A percentile compares a stretch with the other conserved stretches of the same genome.
These are phyloP conservation scores for Odontamblyopus lacepedii DNA, from an alignment of 2,797 vertebrate genomes.

Conservation along the genomic window DNA sequence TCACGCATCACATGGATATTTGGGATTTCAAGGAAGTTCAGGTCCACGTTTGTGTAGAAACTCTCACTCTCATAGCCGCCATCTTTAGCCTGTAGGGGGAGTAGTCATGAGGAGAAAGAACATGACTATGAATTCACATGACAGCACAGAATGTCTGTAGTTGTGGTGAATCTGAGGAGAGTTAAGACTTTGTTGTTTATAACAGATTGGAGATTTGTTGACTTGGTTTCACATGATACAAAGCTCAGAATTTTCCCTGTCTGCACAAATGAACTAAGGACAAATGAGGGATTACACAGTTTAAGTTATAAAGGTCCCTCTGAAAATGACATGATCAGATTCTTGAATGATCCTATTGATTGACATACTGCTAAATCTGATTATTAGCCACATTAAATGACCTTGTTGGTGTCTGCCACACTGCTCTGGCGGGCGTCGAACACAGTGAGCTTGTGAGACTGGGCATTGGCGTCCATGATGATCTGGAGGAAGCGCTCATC, in stretches of 20 bases:
- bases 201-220: too few relatives aligned
- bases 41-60: conserved; percentile 90
- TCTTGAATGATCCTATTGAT: not conserved
- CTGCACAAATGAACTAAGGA: too few relatives aligned
- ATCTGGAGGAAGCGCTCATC: conserved; percentile 92
- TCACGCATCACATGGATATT: conserved; percentile 98
- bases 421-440: conserved; percentile 93
- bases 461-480: conserved; percentile 97
- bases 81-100: conserved; percentile 84
- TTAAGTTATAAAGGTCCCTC: too few relatives aligned
- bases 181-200: too few relatives aligned
- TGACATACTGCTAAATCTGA: not conserved
- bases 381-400: conserved; percentile 30
- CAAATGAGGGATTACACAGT: too few relatives aligned
- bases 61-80: conserved; percentile 92
- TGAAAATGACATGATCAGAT: too few relatives aligned
- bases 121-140: too few relatives aligned
- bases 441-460: conserved; percentile 94
- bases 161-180: too few relatives aligned
- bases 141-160: too few relatives aligned
- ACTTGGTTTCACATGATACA: too few relatives aligned
- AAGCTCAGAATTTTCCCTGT: too few relatives aligned
- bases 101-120: not conserved
- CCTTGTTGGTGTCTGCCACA: conserved; percentile 92
- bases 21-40: conserved; percentile 92